Percentiles rank a stretch among this genome's conserved stretches.
These are phyloP conservation scores for Lacerta bilineata DNA, from an alignment of 2,797 vertebrate species.

Conservation along the genomic window DNA sequence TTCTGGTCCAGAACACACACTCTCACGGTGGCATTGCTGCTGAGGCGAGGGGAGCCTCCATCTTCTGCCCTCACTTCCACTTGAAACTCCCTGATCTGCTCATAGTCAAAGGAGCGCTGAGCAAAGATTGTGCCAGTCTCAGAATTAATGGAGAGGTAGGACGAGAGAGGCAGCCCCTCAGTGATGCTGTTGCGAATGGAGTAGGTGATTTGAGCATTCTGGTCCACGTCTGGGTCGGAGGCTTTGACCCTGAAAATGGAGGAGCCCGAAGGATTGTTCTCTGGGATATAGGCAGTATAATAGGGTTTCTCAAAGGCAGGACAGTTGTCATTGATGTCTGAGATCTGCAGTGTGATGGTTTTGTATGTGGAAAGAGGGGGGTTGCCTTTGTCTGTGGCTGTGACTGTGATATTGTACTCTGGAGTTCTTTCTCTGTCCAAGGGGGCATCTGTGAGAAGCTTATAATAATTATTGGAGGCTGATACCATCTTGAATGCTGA, in stretches of 20 bases:
- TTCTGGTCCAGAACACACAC: slow-evolving; percentile 83
- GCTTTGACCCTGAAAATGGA: slow-evolving; percentile 54
- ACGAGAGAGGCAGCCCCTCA: slow-evolving; percentile 42
- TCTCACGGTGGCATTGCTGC: slow-evolving; percentile 77
- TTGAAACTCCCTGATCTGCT: slow-evolving; percentile 80
- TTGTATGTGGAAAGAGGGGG: slow-evolving; percentile 63
- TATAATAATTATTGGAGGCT: slow-evolving; percentile 67
- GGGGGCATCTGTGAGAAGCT: slow-evolving; percentile 53
- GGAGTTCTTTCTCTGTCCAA: slow-evolving; percentile 70
- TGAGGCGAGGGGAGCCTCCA: slow-evolving; percentile 77
- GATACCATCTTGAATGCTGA: slow-evolving; percentile 67
- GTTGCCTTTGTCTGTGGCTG: slow-evolving; percentile 73
- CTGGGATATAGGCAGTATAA: slow-evolving; percentile 46
- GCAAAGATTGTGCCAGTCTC: slow-evolving; percentile 68
- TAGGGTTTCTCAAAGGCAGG: slow-evolving; percentile 62
- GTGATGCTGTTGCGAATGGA: slow-evolving; percentile 48
- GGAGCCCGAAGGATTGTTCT: slow-evolving; percentile 58
- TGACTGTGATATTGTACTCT: slow-evolving; percentile 78
- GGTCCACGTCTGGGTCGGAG: slow-evolving; percentile 50
- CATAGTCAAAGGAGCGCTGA: slow-evolving; percentile 63
- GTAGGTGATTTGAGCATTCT: slow-evolving; percentile 67
- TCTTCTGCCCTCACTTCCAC: slow-evolving; percentile 80
- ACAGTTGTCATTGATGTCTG: slow-evolving; percentile 74
- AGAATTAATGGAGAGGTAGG: slow-evolving; percentile 72
- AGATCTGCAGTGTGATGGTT: slow-evolving; percentile 56